These are phyloP conservation scores for Bombus pascuorum DNA, from an alignment of 1,140 invertebrate species.

Conservation along the genomic window DNA sequence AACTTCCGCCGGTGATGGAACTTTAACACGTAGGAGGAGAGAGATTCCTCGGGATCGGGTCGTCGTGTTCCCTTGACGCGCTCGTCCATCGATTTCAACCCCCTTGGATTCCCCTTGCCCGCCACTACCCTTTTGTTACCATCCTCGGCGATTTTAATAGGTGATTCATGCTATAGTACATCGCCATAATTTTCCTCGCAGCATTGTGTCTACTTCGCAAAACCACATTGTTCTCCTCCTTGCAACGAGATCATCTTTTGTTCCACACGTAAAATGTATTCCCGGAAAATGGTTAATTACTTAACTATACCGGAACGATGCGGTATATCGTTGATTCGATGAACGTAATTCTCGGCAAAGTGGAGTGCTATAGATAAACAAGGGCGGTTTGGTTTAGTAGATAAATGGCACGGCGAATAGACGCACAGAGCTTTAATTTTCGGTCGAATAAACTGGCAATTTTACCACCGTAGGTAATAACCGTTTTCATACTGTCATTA, in stretches of 20 bases:
- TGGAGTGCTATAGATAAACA: background rate
- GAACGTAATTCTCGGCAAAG: background rate
- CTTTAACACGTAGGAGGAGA: constrained; percentile 41
- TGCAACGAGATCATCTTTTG: background rate
- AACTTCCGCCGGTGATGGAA: constrained; percentile 67
- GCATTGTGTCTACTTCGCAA: background rate
- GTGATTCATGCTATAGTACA: background rate
- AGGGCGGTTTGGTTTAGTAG: background rate
- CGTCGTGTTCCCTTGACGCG: background rate
- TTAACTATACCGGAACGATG: no score
- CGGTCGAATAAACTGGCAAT: background rate
- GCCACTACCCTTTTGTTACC: background rate
- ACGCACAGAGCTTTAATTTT: background rate
- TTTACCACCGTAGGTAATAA: background rate
- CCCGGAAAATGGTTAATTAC: constrained; percentile 17
- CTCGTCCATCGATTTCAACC: constrained; percentile 26
- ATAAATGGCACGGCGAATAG: background rate
- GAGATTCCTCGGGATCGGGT: constrained; percentile 12
- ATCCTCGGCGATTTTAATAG: constrained; percentile 12
- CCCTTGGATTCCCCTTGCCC: background rate
- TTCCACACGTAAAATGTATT: background rate
- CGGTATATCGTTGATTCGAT: background rate
- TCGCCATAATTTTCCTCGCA: background rate
- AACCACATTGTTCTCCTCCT: constrained; percentile 10
- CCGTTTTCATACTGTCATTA: background rate